Base-by-base conservation (phyloP, 1,140 invertebrate species). In the Arctopsyche grandis region DNA sequence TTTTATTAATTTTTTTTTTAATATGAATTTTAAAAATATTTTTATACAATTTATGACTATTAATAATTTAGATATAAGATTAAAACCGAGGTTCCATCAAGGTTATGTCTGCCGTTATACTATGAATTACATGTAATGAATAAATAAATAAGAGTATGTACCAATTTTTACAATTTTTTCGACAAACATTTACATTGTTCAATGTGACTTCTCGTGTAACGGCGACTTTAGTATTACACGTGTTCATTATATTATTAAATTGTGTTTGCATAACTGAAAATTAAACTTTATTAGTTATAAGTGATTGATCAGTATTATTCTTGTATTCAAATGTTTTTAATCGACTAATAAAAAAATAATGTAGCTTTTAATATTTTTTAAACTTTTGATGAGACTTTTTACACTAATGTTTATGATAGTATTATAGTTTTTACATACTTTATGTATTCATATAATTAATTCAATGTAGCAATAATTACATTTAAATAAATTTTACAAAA, bases 271-370 rank as follows among this genome's bases (percentile, higher is more conserved):
- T 66, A 22, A 24, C 0, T 66, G 26, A 19, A 26, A 60, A 5
- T 52, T 52, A 19, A 60, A 5, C 9, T 60, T 19, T 16, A 52
- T 52, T 66, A 19, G 24, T 26, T 14, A 3, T 66, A 66, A 66
- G 19, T 5, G 21, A 66, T 66, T 66, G 63, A 66, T 66, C 63
- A 66, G 63, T 66, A 66, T 66, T 66, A 66, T 66, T 66, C 22
- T 12, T 66, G 29, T 38, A 38, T 38, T 38, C 29, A 38, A 24
- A 66, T 4, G 3, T 26, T 60, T 60, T 66, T 26, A 52, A 14
- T 12, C 16, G 1, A 52, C 48, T 52, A 14, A 52, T 16, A 52
- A 38, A 38, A 12, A 52, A 52, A 5, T 52, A 52, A 52, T 52
- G 3, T 52, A 3, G 10, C 12, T 16, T 3, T 52, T 14, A 52